Base-by-base conservation (phyloP, 2,888 invertebrate species). In the Perizoma affinitatum region DNA sequence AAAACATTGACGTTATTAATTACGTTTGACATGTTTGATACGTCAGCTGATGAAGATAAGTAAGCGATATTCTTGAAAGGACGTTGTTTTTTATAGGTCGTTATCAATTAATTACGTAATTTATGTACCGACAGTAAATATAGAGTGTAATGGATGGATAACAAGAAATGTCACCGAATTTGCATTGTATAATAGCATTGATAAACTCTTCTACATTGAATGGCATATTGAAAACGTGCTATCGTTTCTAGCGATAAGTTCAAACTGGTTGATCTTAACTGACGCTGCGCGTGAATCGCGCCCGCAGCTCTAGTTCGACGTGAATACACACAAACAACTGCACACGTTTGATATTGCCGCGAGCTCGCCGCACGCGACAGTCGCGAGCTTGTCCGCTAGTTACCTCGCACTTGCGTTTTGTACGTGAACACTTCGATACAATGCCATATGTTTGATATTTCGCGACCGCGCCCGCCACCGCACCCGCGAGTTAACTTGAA, bases 1-100 rank as follows among this genome's bases (percentile, higher is more conserved):
- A 58, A 61, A 33, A 22, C 22, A 61, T 52, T 55, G 40, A 58
- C 55, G 44, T 63, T 74, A 75, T 77, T 74, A 76, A 79, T 79
- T 78, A 69, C 68, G 36, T 67, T 72, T 75, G 74, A 76, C 70
- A 69, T 70, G 53, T 65, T 61, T 63, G 70, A 73, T 69, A 65
- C 55, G 58, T 61, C 58, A 61, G 43, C 51, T 22, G 22, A 63
- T 61, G 61, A 63, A 67, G 67, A 64, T 50, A 59, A 67, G 69
- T 57, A 60, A 62, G 50, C 40, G 54, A 58, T 50, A 49, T 51
- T 63, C 59, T 68, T 70, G 65, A 64, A 61, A 66, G 66, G 61
- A 57, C 38, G 33, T 54, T 34, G 53, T 45, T 47, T 66, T 66
- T 64, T 61, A 52, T 57, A 36, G 45, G 35, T 40, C 42, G 49